Base-by-base conservation (phyloP, 2,797 vertebrate genomes). In the Podarcis lilfordi region DNA sequence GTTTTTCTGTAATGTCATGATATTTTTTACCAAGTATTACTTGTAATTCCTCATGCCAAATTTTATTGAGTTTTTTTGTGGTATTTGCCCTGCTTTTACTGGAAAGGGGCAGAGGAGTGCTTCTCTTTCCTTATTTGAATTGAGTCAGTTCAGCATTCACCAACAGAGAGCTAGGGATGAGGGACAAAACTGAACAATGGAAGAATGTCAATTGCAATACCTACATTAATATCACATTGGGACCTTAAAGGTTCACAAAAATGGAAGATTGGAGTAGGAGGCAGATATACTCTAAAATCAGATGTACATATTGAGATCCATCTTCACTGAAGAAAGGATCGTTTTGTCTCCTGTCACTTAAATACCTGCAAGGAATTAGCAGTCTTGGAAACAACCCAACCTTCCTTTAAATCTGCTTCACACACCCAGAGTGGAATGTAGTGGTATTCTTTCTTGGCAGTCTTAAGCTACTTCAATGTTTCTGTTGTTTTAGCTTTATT, bases 361-460 rank as follows among this genome's bases (percentile, higher is more conserved):
- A 43, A 89, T 91, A 81, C 81, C 76, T 0, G 3, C 75, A 75
- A 84, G 43, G 37, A 91, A 0, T 43, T 81, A 66, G 17, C 72
- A n/a, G 89, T 69, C 83, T 86, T 94, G 88, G 88, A 82, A 94
- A 13, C 17, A 66, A 86, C 6, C 86, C 91, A 88, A 72, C 75
- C 74, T 85, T 89, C 81, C 81, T 85, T 50, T 91, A 86, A 86
- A 88, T 94, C 91, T 68, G 37, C 87, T 89, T 94, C 87, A 88
- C 40, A 35, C 76, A 59, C 35, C 89, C 86, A 45, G 9, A 80
- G 0, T 37, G 89, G 86, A 82, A 78, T 0, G 78, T 23, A 17
- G 86, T 89, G 82, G 71, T 91, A 10, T 76, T 76, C 37, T 76
- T 87, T 76, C 37, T 76, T 87, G 59, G 61, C 64, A 79, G 35